Conservation (phyloP, 2,888 invertebrate species). For the Pheosia tremula region DNA sequence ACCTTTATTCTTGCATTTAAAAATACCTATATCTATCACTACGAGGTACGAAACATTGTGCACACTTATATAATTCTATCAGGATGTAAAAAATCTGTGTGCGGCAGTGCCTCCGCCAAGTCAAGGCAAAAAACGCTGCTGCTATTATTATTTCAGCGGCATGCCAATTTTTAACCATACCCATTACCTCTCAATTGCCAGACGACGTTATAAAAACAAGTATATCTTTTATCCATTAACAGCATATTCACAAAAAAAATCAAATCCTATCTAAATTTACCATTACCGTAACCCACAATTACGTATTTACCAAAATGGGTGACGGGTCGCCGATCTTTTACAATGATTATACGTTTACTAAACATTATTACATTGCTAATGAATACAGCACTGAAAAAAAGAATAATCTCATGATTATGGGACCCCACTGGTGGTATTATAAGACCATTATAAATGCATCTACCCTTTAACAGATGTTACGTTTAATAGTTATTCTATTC, state of each 20-base stretch:
- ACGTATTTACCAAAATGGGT: conserved; percentile 64
- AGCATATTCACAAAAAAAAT: background rate
- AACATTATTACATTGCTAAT: conserved; percentile 66
- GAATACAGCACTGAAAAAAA: conserved; percentile 81
- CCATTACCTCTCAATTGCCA: no score
- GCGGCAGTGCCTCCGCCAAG: no score
- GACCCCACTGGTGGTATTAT: conserved; percentile 63
- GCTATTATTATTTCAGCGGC: no score
- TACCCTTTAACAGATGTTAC: conserved; percentile 72
- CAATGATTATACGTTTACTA: conserved; percentile 68
- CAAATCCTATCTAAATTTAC: conserved; percentile 23
- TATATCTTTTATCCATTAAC: background rate
- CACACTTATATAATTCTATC: no score
- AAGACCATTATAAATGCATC: conserved; percentile 79
- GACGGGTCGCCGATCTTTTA: conserved; percentile 58
- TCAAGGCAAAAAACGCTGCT: no score
- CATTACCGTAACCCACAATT: conserved; percentile 64
- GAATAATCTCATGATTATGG: conserved; percentile 79
- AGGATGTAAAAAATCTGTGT: no score
- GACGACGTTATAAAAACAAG: background rate
- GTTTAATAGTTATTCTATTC: conserved; percentile 60
- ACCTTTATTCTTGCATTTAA: no score
- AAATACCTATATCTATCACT: no score
- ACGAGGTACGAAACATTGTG: no score
- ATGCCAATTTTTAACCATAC: no score